Percentiles rank a stretch among this genome's conserved stretches.
phyloP scores from a whole-genome alignment of 2,113 vertebrate genomes.

The Nothoprocta perdicaria region DNA sequence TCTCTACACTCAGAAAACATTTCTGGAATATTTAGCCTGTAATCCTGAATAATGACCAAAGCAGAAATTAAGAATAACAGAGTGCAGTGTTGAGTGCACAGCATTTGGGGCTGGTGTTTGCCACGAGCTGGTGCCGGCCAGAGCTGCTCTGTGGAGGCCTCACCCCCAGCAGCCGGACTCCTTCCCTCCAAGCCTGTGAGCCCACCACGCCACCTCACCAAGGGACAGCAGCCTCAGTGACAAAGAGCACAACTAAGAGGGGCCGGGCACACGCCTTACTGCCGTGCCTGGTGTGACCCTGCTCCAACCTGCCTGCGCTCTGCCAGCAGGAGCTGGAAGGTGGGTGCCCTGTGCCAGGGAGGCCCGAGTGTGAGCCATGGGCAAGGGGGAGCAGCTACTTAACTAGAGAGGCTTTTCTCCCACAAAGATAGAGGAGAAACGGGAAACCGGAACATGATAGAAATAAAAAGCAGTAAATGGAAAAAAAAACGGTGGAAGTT shows the following conservation, averaged over 20 bases:
- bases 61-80: background rate
- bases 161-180: fast-evolving
- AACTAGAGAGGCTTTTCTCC: background rate
- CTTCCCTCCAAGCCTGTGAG: background rate
- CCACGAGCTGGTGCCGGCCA: background rate
- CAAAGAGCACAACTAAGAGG: background rate
- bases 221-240: background rate
- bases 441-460: background rate
- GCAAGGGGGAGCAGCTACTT: background rate
- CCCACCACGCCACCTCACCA: background rate
- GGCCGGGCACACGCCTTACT: fast-evolving
- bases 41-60: fast-evolving
- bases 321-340: background rate
- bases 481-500: background rate
- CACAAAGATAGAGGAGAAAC: background rate
- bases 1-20: background rate
- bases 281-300: too few relatives aligned
- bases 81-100: fast-evolving
- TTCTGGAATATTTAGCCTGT: fast-evolving
- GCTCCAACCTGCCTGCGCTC: background rate
- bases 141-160: background rate
- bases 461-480: background rate
- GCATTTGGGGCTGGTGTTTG: background rate
- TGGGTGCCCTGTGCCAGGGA: too few relatives aligned
- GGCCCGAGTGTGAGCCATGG: background rate